Percentiles rank a stretch among this genome's conserved stretches.
Evolutionary conservation across 2,888 invertebrate species (phyloP).

Genomic region (Steromphala cineraria): DNA sequence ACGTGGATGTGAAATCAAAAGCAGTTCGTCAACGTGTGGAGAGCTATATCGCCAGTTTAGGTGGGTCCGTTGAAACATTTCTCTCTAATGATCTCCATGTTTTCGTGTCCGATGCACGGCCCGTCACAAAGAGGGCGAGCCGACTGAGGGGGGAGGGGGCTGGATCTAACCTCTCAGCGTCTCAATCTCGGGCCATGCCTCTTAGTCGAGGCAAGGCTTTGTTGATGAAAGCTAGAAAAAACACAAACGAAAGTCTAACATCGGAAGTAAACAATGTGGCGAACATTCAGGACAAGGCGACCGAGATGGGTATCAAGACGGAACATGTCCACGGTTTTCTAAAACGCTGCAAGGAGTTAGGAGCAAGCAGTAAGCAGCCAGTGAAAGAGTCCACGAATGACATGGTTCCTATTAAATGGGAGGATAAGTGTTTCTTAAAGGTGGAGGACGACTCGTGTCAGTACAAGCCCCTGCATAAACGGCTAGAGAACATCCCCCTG

Average conservation of each 20-base stretch:
- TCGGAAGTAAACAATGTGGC: not conserved
- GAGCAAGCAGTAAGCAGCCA: not conserved
- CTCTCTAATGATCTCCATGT: conserved; percentile 26
- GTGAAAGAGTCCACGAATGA: conserved; percentile 2
- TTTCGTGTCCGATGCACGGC: conserved; percentile 20
- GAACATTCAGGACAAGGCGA: conserved; percentile 21
- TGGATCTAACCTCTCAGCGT: not conserved
- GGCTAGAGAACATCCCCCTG: conserved; percentile 21
- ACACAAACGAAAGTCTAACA: conserved; percentile 7
- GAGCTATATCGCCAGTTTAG: conserved; percentile 10
- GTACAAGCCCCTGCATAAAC: conserved; percentile 26
- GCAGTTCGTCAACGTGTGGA: conserved; percentile 18
- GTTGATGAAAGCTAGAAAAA: conserved; percentile 26
- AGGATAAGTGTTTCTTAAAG: conserved; percentile 25
- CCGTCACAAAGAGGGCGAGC: conserved; percentile 4
- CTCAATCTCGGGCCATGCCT: not conserved
- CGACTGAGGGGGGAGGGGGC: not conserved
- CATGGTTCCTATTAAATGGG: conserved; percentile 17
- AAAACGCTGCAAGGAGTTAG: conserved; percentile 16
- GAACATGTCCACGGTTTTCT: conserved; percentile 21
- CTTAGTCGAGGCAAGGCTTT: conserved; percentile 24
- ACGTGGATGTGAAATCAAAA: conserved; percentile 27
- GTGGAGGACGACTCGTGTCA: conserved; percentile 20
- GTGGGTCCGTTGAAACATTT: conserved; percentile 29
- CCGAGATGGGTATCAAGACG: conserved; percentile 18